Base-by-base conservation (phyloP, 2,888 invertebrate species). In the Temnothorax ravouxi region DNA sequence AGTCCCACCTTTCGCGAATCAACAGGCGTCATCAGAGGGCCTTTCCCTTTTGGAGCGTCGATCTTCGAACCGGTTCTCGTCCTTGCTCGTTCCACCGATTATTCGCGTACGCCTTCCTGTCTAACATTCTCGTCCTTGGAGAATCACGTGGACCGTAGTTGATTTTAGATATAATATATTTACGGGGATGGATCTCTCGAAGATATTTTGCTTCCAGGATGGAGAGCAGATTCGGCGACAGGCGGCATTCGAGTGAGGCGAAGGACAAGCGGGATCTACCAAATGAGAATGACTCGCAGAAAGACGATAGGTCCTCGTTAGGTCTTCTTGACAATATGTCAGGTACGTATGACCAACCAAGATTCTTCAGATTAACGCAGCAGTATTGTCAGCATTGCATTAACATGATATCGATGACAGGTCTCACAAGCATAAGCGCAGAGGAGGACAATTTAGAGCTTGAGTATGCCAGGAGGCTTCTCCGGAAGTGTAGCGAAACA, bases 241-340 rank as follows among this genome's bases (percentile, higher is more conserved):
- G 34, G 29, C 1, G 21, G 69, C 4, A 75, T 34, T 38, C 41
- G n/a, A 25, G 21, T 1, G 47, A 79, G 18, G 50, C 44, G 5
- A 29, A 62, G 11, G 41, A 13, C 4, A 86, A 69, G 44, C 83
- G 81, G 8, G 41, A 89, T 15, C 44, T 44, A 3, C 34, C 66
- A 56, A 52, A 71, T 18, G 69, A 84, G 0, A 81, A 34, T n/a
- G 85, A 88, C 67, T 6, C 66, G 3, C 61, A 61, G 3, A 85
- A 83, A 3, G 88, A 89, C 4, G 92, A 92, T 50, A 92, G 6
- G 34, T 34, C 93, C 1, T 93, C 93, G 0, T 86, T 94, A 50
- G 94, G 94, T 41, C 91, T 94, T 64, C 85, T 94, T 25, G 88
- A 92, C n/a, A 92, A 93, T 74, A 89, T 94, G 72, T 92, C 93